Base-by-base conservation (phyloP, 2,888 invertebrate species). In the Tupiocoris notatus region DNA sequence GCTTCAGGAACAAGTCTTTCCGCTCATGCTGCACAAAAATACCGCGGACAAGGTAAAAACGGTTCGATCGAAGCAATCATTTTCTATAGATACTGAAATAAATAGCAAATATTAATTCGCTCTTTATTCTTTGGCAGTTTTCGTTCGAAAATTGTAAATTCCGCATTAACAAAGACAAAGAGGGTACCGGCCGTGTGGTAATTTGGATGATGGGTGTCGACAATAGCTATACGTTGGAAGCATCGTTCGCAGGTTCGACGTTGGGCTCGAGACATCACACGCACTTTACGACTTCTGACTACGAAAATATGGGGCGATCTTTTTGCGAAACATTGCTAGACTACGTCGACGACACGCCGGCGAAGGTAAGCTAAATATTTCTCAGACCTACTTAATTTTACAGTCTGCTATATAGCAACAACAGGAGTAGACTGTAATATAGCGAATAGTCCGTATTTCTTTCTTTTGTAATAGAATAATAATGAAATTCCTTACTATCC, bases 151-250 rank as follows among this genome's bases (percentile, higher is more conserved):
- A 91, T 83, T 97, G 96, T 85, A 95, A 95, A 85, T 97, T 96
- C 84, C 91, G 94, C 83, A 91, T 97, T 81, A 95, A 96, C 84
- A 90, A 94, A 79, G 92, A 92, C 81, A 96, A 96, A 86, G 96
- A 96, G 85, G 96, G 96, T 1, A 96, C 96, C 0, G 96, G 96
- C 3, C 87, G 97, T 77, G 93, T 97, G 7, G 96, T 96, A 0
- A 92, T 96, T 82, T 96, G 96, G 96, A 92, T 95, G 88, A 89
- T 96, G 88, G 96, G 96, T 22, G 93, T 96, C 63, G 91, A 92
- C 77, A 95, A 96, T 82, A 96, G 96, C 84, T 97, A 94, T 83
- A 97, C 96, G 2, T 90, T 97, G 89, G 97, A 97, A 86, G 95
- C 96, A 6, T 96, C 96, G 0, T 94, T 96, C 84, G 95, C 94